A percentile compares a stretch with the other conserved stretches of the same genome.
Conservation (phyloP, 2,888 invertebrate genomes). For the Punctoribates punctum region DNA sequence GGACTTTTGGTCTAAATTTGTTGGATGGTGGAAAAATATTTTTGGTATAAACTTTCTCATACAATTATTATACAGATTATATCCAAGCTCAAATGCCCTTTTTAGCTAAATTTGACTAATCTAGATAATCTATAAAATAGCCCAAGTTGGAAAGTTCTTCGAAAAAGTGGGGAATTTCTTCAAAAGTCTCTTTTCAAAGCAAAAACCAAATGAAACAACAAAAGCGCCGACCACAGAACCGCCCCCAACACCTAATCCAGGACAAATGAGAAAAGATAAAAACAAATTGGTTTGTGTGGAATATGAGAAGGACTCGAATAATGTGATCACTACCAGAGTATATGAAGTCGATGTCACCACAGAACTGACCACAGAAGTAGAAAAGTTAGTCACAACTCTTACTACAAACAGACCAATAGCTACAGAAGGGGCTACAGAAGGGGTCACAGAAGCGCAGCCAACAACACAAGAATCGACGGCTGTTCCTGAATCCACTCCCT, state of each 20-base stretch:
- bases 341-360: constrained; percentile 5
- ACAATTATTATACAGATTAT: no score
- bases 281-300: constrained; percentile 10
- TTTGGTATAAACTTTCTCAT: no score
- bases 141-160: background rate
- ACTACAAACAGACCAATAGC: no score
- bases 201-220: constrained; percentile 5
- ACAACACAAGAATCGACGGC: background rate
- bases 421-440: no score
- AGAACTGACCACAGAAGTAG: background rate
- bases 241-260: background rate
- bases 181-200: background rate
- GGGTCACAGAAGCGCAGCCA: no score
- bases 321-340: background rate
- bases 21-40: background rate
- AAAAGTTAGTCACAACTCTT: background rate
- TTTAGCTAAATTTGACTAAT: background rate
- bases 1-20: background rate
- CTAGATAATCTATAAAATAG: background rate
- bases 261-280: background rate
- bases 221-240: background rate
- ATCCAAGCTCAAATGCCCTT: no score
- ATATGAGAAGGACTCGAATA: background rate
- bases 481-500: background rate
- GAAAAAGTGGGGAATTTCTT: constrained; percentile 21